phyloP scores from a whole-genome alignment of 2,888 invertebrate species.

The Aphidius colemani region DNA sequence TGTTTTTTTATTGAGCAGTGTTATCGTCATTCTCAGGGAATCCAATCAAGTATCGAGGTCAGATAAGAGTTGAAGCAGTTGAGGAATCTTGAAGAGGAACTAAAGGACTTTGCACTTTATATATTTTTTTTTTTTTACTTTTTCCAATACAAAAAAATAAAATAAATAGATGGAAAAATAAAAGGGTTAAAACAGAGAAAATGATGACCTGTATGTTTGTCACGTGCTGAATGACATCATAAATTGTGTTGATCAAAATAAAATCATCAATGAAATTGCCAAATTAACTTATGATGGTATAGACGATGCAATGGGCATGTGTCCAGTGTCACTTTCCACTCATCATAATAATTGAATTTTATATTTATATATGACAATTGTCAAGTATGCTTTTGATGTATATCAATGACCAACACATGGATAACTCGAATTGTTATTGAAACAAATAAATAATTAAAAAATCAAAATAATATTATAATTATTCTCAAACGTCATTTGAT shows the following conservation, averaged over 20 bases:
- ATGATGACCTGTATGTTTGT: conserved; percentile 2
- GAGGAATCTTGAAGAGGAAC: neutral
- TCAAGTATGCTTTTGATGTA: too few species aligned
- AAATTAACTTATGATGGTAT: too few species aligned
- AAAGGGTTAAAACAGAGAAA: neutral
- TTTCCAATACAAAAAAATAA: neutral
- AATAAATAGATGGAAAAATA: neutral
- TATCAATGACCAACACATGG: too few species aligned
- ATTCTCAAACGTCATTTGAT: conserved; percentile 26
- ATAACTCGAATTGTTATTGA: too few species aligned
- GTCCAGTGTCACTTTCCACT: neutral
- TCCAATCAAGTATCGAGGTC: conserved; percentile 4
- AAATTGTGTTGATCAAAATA: too few species aligned
- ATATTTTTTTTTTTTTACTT: too few species aligned
- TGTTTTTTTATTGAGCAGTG: conserved; percentile 11
- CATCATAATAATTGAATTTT: neutral
- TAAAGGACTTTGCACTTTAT: too few species aligned
- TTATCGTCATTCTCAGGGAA: neutral
- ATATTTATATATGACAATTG: too few species aligned
- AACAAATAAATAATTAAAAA: too few species aligned
- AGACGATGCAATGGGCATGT: neutral
- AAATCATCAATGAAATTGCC: too few species aligned
- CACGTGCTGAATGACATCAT: neutral
- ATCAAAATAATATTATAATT: too few species aligned
- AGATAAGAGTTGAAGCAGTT: neutral